Evolutionary conservation across 2,888 invertebrate species (phyloP).

Genomic region (Heteropelma amictum): DNA sequence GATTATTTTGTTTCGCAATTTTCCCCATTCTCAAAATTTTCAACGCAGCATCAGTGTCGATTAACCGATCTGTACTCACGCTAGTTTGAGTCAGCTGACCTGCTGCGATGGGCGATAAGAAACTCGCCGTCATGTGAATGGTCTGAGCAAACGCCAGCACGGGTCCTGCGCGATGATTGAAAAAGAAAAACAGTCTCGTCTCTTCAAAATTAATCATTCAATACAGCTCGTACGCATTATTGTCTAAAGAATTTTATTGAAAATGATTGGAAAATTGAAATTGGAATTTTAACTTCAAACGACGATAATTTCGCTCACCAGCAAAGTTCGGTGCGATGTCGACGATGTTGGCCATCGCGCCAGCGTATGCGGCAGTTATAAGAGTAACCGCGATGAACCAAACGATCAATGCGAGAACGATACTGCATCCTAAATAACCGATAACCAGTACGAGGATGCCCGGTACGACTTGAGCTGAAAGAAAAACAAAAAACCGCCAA

Average conservation of each 20-base stretch:
- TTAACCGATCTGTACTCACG: slow-evolving; percentile 79
- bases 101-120: slow-evolving; percentile 83
- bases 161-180: slow-evolving; percentile 77
- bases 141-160: slow-evolving; percentile 87
- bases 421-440: slow-evolving; percentile 83
- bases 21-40: too few relatives aligned
- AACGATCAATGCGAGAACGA: slow-evolving; percentile 80
- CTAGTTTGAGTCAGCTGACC: slow-evolving; percentile 82
- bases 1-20: too few relatives aligned
- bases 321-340: slow-evolving; percentile 90
- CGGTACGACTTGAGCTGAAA: slow-evolving; percentile 83
- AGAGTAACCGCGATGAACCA: slow-evolving; percentile 86
- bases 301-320: slow-evolving; percentile 73
- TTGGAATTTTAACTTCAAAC: background rate
- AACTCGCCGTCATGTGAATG: slow-evolving; percentile 88
- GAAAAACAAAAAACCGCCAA: slow-evolving; percentile 23
- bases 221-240: background rate
- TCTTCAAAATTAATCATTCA: background rate
- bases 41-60: too few relatives aligned
- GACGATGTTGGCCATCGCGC: slow-evolving; percentile 87
- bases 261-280: background rate
- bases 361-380: slow-evolving; percentile 86
- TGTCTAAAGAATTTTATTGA: too few relatives aligned
- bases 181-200: background rate
- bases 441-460: slow-evolving; percentile 83